Base-by-base conservation (phyloP, 92 coral and sea anemone genomes). In the Phymanthus crucifer region DNA sequence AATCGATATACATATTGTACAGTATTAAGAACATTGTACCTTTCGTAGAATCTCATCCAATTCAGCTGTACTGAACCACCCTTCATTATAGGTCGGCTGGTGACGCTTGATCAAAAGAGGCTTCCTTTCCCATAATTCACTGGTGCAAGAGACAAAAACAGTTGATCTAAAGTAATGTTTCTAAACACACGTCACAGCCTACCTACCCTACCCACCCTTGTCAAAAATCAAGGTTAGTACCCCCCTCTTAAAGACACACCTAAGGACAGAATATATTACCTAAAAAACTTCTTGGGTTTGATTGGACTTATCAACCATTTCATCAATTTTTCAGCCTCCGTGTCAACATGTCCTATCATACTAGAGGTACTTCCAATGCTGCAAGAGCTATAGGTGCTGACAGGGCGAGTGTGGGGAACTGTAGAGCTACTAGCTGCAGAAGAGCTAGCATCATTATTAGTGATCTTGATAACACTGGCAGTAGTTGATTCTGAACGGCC, bases 61-160 rank as follows among this genome's bases (percentile, higher is more conserved):
- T 26, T 95, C 98, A 9, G 73, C 82, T 70, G 96, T 89, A 57
- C 94, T 95, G 70, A 95, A 95, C 90, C 94, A 93, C 38, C 97
- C 95, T 79, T 89, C 86, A 76, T 95, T 90, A 61, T 86, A 95
- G 12, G 77, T 57, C 21, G 80, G 81, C 70, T 89, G 96, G 75
- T 95, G 98, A 81, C 99, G 85, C 73, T 93, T 95, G 33, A 95
- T 90, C 40, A 95, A 77, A 27, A 95, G 84, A 5, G 99, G 99
- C 71, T 95, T 95, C 57, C 87, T 94, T 71, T 94, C 99, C 99
- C 99, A 95, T 32, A 95, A 81, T 66, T 89, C 98, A 89, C 99
- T 95, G 67, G 34, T 69, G 64, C 14, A 35, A 16, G 18, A 57
- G 6, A 48, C 31, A 54, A 74, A 23, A 26, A 26, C 2, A 26